Evolutionary conservation across 2,888 invertebrate species (phyloP), one percentile per base, ranked within the genome.

Genomic region (Euspilapteryx auroguttella): DNA sequence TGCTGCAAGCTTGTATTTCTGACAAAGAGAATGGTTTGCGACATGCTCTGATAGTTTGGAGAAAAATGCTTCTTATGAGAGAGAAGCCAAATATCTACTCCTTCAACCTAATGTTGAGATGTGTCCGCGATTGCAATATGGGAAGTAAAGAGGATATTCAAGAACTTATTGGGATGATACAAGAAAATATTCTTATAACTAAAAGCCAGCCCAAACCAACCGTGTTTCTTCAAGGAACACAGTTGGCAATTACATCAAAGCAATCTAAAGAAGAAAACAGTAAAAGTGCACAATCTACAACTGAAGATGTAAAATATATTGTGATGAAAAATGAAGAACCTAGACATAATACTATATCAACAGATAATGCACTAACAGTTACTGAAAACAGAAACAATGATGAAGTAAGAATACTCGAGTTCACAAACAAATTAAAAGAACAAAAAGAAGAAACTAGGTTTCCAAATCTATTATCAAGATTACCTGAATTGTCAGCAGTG

Each of bases 11-110:
- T 3, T 92, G 94, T 47, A 86, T 92, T 30, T 75, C 84, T 12
- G 86, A 96, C 50, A 82, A 80, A 48, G 69, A 86, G 28, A 80
- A 82, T 40, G 96, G 97, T 1, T 86, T 95, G 44, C 78, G 86
- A 36, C 86, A 91, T 71, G 87, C 88, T 12, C 57, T 96, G 2
- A 54, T 87, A 31, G 86, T 92, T n/a, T 95, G 94, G 94, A 83
- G 88, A 28, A 85, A 88, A 71, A 86, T 95, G 84, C 53, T 82
- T 14, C 61, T 71, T 24, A 68, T 78, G 44, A 77, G 66, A 25
- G 76, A 93, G 23, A 69, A 57, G 24, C 93, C 94, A 0, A 81
- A 81, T 45, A 59, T 87, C 31, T 85, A 77, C 44, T 82, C 85
- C 2, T 96, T 88, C 47, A 93, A 94, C 75, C 77, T 93, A 14